Conservation (phyloP, 2,888 invertebrate genomes). For the Itoplectis maculator region DNA sequence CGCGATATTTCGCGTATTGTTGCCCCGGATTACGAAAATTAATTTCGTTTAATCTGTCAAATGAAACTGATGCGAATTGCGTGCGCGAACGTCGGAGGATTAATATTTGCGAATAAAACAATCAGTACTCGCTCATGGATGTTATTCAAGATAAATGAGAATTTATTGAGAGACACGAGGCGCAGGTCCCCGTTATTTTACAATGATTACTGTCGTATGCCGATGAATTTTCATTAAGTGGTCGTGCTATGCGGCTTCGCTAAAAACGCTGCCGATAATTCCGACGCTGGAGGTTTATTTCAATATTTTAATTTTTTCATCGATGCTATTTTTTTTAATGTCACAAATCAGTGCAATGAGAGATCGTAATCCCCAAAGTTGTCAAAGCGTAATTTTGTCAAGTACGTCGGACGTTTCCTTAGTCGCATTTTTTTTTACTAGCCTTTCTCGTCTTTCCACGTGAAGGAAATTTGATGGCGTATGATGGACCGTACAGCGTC, state of each 20-base stretch:
- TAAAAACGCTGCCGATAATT: background rate
- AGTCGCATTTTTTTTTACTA: constrained; percentile 82
- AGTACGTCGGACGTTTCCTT: constrained; percentile 82
- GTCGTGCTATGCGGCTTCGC: background rate
- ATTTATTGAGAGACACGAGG: constrained; percentile 24
- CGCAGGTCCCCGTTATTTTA: constrained; percentile 24
- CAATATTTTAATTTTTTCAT: background rate
- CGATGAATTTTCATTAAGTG: constrained; percentile 23
- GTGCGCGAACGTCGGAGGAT: constrained; percentile 27
- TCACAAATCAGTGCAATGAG: background rate
- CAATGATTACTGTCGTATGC: constrained; percentile 11
- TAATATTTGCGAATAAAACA: constrained; percentile 58
- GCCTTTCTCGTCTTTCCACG: constrained; percentile 85
- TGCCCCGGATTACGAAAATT: constrained; percentile 58
- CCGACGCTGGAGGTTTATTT: background rate
- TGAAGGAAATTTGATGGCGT: constrained; percentile 84
- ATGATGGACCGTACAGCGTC: constrained; percentile 76
- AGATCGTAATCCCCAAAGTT: constrained; percentile 78
- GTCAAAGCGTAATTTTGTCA: constrained; percentile 84
- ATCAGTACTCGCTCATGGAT: constrained; percentile 5
- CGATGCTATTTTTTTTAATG: background rate
- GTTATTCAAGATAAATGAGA: constrained; percentile 41
- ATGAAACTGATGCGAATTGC: constrained; percentile 45
- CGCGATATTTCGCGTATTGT: constrained; percentile 40
- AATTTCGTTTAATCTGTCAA: constrained; percentile 54